Percentiles rank a stretch among this genome's conserved stretches.
phyloP scores from a whole-genome alignment of 2,797 vertebrate genomes.

The Hydrophis major region DNA sequence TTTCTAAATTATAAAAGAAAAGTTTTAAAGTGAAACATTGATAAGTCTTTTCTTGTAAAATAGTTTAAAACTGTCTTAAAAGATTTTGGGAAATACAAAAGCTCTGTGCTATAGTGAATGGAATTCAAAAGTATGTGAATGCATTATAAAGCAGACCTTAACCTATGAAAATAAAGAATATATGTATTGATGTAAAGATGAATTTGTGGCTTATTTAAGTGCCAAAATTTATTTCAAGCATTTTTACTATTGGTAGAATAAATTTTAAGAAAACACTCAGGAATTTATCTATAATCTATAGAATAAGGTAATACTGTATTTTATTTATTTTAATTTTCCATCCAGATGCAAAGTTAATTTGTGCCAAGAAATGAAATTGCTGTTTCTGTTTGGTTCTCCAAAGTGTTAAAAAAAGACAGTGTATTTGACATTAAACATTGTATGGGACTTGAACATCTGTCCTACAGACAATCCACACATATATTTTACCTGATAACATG shows the following conservation, averaged over 20 bases:
- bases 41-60: conserved; percentile 50
- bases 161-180: conserved; percentile 19
- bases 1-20: conserved; percentile 54
- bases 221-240: neutral
- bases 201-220: neutral
- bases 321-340: neutral
- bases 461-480: neutral
- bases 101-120: conserved; percentile 17
- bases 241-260: neutral
- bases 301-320: neutral
- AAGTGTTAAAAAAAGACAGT: neutral
- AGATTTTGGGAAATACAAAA: conserved; percentile 47
- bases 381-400: neutral
- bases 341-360: neutral
- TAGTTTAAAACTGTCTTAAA: conserved; percentile 29
- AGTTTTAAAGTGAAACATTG: conserved; percentile 23
- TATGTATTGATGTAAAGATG: neutral
- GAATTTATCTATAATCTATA: neutral
- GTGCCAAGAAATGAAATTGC: neutral
- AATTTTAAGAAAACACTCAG: neutral
- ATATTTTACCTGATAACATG: neutral
- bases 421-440: neutral
- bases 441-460: neutral
- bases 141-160: conserved; percentile 7
- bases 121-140: conserved; percentile 32